Evolutionary conservation across 2,888 invertebrate species (phyloP).

Genomic region (Crossocerus cetratus): DNA sequence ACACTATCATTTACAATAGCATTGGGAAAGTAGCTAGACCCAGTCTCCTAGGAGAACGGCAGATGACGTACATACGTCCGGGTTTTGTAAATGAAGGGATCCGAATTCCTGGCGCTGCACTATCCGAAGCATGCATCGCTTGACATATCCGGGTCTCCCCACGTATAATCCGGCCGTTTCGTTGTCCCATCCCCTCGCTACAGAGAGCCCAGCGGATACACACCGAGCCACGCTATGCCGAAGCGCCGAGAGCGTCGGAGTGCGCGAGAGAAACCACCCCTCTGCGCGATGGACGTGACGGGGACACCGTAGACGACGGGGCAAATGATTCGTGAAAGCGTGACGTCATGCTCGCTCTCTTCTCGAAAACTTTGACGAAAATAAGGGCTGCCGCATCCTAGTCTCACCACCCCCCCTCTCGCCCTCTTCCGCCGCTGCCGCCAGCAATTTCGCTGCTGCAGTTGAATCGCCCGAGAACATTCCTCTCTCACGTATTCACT

Average conservation of each 20-base stretch:
- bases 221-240: constrained; percentile 30
- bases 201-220: constrained; percentile 30
- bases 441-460: background rate
- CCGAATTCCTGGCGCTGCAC: background rate
- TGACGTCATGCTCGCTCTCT: constrained; percentile 43
- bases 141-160: constrained; percentile 25
- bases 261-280: constrained; percentile 1
- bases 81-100: constrained; percentile 12
- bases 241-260: background rate
- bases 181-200: constrained; percentile 15
- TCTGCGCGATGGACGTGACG: constrained; percentile 29
- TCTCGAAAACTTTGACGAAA: background rate
- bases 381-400: constrained; percentile 1
- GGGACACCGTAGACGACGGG: constrained; percentile 14
- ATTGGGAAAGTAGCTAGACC: no score
- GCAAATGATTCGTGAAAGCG: constrained; percentile 48
- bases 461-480: background rate
- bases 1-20: no score
- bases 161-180: constrained; percentile 36
- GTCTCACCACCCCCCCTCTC: background rate
- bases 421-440: background rate
- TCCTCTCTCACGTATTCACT: no score
- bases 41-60: no score
- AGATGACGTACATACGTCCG: background rate
- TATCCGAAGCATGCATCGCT: background rate